A percentile compares a stretch with the other conserved stretches of the same genome.
Conservation (phyloP, 2,113 vertebrate genomes). For the Daboia siamensis region DNA sequence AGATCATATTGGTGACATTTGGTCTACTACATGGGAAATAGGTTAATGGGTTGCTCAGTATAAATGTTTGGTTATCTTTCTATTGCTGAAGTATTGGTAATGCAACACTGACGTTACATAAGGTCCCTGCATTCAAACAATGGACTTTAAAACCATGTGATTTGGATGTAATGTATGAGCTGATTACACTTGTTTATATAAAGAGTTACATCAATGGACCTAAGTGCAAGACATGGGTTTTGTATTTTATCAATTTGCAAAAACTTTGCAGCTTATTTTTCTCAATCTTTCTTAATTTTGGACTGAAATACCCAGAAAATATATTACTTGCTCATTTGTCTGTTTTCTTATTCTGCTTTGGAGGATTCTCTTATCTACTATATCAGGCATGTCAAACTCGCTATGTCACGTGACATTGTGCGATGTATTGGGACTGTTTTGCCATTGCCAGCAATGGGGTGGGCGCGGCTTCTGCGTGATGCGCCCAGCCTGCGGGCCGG, state of each 20-base stretch:
- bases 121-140: not conserved
- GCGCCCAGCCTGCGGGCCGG: too few relatives aligned
- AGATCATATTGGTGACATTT: not conserved
- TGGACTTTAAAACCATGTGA: not conserved
- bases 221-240: not conserved
- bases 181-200: not conserved
- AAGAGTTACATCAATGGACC: not conserved
- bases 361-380: too few relatives aligned
- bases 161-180: not conserved
- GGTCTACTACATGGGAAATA: not conserved
- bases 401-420: accelerated
- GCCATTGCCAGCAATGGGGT: too few relatives aligned
- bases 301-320: too few relatives aligned
- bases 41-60: not conserved
- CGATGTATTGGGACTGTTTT: too few relatives aligned
- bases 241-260: too few relatives aligned
- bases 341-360: too few relatives aligned
- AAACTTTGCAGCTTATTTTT: too few relatives aligned
- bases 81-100: not conserved
- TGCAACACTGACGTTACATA: not conserved
- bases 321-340: too few relatives aligned
- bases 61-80: not conserved
- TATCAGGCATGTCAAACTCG: too few relatives aligned
- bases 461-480: accelerated
- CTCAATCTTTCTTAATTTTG: too few relatives aligned